Percentiles rank a stretch among this genome's conserved stretches.
phyloP scores from a whole-genome alignment of 2,113 vertebrate species.

The Stegastes partitus region DNA sequence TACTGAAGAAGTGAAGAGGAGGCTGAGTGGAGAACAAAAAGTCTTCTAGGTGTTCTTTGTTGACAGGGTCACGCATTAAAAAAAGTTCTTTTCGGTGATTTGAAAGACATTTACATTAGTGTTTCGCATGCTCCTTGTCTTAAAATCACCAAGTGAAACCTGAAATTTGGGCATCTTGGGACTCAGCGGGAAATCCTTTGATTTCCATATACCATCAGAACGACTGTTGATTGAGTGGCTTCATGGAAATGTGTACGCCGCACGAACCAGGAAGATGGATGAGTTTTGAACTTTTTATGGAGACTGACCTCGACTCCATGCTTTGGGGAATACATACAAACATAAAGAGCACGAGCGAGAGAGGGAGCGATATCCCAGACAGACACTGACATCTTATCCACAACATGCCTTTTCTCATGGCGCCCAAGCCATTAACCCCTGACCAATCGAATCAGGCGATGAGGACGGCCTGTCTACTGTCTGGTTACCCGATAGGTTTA shows the following conservation, averaged over 20 bases:
- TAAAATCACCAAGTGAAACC: not conserved
- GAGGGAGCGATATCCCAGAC: slow-evolving; percentile 55
- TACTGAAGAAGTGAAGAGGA: not conserved
- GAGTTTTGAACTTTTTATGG: slow-evolving; percentile 29
- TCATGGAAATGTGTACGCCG: slow-evolving; percentile 13
- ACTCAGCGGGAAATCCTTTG: slow-evolving; percentile 23
- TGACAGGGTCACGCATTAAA: slow-evolving; percentile 28
- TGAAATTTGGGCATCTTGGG: slow-evolving; percentile 21
- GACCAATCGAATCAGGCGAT: slow-evolving; percentile 65
- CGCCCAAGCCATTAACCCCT: slow-evolving; percentile 79
- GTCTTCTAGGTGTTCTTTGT: not conserved
- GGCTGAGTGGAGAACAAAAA: slow-evolving; percentile 18
- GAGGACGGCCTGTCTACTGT: slow-evolving; percentile 67
- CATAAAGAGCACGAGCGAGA: slow-evolving; percentile 11
- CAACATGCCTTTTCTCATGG: slow-evolving; percentile 57
- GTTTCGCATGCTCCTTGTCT: slow-evolving; percentile 24
- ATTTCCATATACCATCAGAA: slow-evolving; percentile 22
- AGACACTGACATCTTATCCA: slow-evolving; percentile 68
- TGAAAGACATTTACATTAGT: slow-evolving; percentile 24
- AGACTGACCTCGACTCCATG: slow-evolving; percentile 19
- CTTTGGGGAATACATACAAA: not conserved
- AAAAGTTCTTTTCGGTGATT: slow-evolving; percentile 10
- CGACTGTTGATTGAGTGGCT: slow-evolving; percentile 3
- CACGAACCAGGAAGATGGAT: slow-evolving; percentile 3
- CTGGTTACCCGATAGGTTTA: slow-evolving; percentile 46